Conservation (phyloP, 1,140 invertebrate genomes). For the Epicauta chinensis region DNA sequence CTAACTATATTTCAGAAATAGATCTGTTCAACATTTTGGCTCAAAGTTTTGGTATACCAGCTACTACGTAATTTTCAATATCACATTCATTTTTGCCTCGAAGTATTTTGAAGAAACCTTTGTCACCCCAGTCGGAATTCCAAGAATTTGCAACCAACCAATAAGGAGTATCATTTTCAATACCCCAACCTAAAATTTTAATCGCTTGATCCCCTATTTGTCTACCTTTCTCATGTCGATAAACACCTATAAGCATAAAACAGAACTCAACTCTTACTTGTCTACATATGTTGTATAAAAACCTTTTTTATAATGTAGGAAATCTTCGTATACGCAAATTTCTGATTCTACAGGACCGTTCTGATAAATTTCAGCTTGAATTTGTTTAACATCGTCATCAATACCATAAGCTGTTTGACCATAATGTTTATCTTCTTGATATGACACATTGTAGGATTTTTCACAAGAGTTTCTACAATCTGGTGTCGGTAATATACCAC, state of each 20-base stretch:
- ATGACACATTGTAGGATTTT: constrained; percentile 59
- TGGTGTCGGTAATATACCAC: constrained; percentile 61
- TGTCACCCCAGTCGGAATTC: constrained; percentile 84
- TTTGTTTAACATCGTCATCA: constrained; percentile 56
- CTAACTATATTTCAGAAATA: no score
- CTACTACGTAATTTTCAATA: constrained; percentile 73
- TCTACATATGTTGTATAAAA: neutral
- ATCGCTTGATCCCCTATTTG: constrained; percentile 84
- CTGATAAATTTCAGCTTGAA: constrained; percentile 75
- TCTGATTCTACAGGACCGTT: constrained; percentile 90
- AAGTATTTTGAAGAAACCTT: constrained; percentile 84
- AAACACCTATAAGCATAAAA: constrained; percentile 66
- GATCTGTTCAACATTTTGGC: no score
- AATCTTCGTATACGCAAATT: constrained; percentile 85
- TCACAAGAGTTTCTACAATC: constrained; percentile 69
- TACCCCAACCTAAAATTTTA: constrained; percentile 82
- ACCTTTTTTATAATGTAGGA: constrained; percentile 79
- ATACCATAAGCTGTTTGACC: constrained; percentile 72
- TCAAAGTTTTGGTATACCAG: constrained; percentile 58
- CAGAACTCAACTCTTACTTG: constrained; percentile 18
- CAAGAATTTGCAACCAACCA: constrained; percentile 86
- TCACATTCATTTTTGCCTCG: constrained; percentile 83
- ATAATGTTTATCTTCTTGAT: constrained; percentile 70
- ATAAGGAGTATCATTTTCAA: constrained; percentile 70
- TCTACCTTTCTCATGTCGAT: constrained; percentile 69